phyloP scores from a whole-genome alignment of 2,888 invertebrate genomes.

The Acronicta psi region DNA sequence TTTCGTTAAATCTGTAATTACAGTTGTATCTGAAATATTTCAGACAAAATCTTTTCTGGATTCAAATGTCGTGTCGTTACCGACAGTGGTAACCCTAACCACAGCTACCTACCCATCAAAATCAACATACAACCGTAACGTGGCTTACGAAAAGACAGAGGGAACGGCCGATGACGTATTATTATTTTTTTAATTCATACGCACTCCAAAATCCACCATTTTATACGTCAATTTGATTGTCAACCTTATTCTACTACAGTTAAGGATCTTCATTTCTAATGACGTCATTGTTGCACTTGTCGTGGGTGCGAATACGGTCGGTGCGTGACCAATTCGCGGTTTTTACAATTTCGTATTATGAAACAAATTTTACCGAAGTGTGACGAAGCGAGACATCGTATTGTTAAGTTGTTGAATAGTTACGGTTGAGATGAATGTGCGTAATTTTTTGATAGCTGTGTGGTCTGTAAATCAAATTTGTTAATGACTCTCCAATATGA shows the following conservation, averaged over 20 bases:
- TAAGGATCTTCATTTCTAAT: constrained; percentile 61
- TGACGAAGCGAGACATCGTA: constrained; percentile 56
- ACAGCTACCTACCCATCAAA: constrained; percentile 74
- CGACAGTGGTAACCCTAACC: constrained; percentile 63
- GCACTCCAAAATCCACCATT: constrained; percentile 55
- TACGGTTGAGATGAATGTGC: constrained; percentile 31
- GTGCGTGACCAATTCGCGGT: constrained; percentile 81
- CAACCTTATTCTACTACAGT: constrained; percentile 51
- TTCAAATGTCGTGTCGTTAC: constrained; percentile 39
- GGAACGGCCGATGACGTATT: constrained; percentile 81
- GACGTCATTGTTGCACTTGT: constrained; percentile 84
- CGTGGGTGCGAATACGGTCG: constrained; percentile 75
- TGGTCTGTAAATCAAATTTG: constrained; percentile 29
- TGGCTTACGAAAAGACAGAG: constrained; percentile 83
- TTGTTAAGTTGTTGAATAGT: constrained; percentile 53
- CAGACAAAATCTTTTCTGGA: not conserved
- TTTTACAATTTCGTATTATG: constrained; percentile 81
- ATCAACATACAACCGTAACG: constrained; percentile 79
- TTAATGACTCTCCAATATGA: constrained; percentile 27
- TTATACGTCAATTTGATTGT: constrained; percentile 26
- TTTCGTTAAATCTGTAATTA: too few species aligned
- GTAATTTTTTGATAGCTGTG: constrained; percentile 27
- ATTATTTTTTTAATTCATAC: constrained; percentile 87
- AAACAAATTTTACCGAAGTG: constrained; percentile 70
- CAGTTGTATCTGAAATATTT: too few species aligned